Conservation (phyloP, 2,888 invertebrate genomes). For the Drosophila pullipes region DNA sequence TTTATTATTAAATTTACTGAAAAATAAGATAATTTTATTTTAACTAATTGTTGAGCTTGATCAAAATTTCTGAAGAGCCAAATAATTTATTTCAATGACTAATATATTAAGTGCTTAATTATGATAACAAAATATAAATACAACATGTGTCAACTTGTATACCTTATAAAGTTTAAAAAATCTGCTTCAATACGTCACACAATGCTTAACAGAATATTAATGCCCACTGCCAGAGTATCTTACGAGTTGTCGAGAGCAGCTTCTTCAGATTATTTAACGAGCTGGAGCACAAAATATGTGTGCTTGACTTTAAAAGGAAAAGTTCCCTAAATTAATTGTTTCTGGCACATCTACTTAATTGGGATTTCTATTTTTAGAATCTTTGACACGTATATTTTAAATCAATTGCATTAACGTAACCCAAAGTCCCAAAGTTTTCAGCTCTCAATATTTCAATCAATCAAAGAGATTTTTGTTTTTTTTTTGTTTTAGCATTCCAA, state of each 20-base stretch:
- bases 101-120: not conserved
- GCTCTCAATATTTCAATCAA: slow-evolving; percentile 68
- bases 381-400: slow-evolving; percentile 40
- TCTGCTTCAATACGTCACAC: not conserved
- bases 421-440: slow-evolving; percentile 29
- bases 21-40: not conserved
- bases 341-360: slow-evolving; percentile 31
- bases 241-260: too few relatives aligned
- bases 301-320: slow-evolving; percentile 9
- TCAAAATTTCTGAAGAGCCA: not conserved
- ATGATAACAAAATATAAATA: not conserved
- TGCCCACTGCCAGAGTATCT: not conserved
- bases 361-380: not conserved
- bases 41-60: not conserved
- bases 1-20: not conserved
- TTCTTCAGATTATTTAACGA: not conserved
- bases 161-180: not conserved
- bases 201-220: not conserved
- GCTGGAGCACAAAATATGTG: not conserved
- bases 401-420: slow-evolving; percentile 58
- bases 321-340: slow-evolving; percentile 10
- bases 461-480: slow-evolving; percentile 50
- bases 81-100: not conserved
- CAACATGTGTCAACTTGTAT: not conserved
- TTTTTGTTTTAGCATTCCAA: not conserved